phyloP scores from a whole-genome alignment of 2,113 vertebrate genomes.

The Lathamus discolor region DNA sequence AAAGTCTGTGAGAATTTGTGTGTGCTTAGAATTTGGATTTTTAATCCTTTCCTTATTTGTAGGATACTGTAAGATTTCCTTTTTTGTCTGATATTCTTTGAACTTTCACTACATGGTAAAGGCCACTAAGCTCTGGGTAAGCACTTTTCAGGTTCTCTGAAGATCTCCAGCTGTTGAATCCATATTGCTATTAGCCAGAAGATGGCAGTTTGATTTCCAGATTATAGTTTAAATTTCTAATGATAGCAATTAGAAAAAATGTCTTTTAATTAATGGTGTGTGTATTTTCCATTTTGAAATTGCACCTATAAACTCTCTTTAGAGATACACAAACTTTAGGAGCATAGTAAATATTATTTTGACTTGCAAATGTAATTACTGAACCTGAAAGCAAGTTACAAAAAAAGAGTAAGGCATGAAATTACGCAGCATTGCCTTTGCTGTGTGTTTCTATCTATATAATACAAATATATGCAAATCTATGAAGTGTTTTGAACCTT shows the following conservation, averaged over 20 bases:
- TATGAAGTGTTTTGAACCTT: not conserved
- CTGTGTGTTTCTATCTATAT: not conserved
- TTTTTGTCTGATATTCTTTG: not conserved
- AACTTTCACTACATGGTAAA: not conserved
- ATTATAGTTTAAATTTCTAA: not conserved
- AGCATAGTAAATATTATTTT: conserved; percentile 53
- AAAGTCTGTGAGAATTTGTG: not conserved
- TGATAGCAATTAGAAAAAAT: conserved; percentile 23
- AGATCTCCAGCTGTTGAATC: not conserved
- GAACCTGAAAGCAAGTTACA: not conserved
- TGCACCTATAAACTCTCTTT: conserved; percentile 1
- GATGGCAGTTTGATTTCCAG: not conserved
- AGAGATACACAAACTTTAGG: conserved; percentile 24
- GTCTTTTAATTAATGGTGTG: conserved; percentile 4
- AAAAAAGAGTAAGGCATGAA: not conserved
- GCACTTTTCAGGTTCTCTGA: not conserved
- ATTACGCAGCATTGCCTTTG: not conserved
- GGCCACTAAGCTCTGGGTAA: not conserved
- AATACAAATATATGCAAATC: not conserved
- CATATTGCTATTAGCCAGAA: not conserved
- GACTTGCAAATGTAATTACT: conserved; percentile 58
- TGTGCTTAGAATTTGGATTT: not conserved
- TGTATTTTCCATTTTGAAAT: conserved; percentile 29
- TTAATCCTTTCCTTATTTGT: not conserved
- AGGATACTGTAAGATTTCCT: not conserved